Percentiles rank a stretch among this genome's conserved stretches.
Conservation (phyloP, 2,888 invertebrate species). For the Caenorhabditis virilis region DNA sequence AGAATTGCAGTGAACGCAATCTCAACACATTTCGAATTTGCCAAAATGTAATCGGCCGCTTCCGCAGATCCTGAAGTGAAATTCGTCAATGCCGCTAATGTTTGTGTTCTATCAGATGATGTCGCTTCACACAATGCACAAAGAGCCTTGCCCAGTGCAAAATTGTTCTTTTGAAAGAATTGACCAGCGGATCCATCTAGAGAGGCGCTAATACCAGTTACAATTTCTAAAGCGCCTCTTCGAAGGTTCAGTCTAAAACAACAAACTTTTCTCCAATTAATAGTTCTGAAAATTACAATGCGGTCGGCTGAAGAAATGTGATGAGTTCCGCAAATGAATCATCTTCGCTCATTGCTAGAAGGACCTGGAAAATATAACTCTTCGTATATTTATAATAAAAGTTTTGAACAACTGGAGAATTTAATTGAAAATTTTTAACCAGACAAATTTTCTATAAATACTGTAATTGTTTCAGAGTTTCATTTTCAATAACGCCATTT, state of each 20-base stretch:
- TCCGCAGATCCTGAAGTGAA: slow-evolving; percentile 49
- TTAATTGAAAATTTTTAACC: too few species aligned
- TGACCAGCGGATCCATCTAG: slow-evolving; percentile 53
- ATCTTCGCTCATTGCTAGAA: slow-evolving; percentile 14
- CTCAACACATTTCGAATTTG: slow-evolving; percentile 25
- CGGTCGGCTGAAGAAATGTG: slow-evolving; percentile 29
- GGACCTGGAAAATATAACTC: too few species aligned
- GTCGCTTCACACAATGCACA: slow-evolving; percentile 45
- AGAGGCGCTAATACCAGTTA: slow-evolving; percentile 40
- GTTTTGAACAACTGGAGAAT: too few species aligned
- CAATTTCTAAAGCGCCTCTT: slow-evolving; percentile 47
- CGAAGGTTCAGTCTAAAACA: slow-evolving; percentile 41
- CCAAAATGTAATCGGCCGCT: slow-evolving; percentile 43
- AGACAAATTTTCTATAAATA: too few species aligned
- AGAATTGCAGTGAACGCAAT: slow-evolving; percentile 30
- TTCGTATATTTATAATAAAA: too few species aligned
- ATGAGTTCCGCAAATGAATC: slow-evolving; percentile 31
- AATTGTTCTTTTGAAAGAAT: slow-evolving; percentile 39
- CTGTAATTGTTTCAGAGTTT: too few species aligned
- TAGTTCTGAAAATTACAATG: background rate
- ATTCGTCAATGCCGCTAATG: slow-evolving; percentile 51
- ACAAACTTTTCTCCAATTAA: background rate
- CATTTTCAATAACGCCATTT: too few species aligned
- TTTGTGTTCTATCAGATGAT: slow-evolving; percentile 45
- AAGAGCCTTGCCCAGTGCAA: slow-evolving; percentile 45